Evolutionary conservation across 2,797 vertebrate species (phyloP).

Genomic region (Champsocephalus gunnari): DNA sequence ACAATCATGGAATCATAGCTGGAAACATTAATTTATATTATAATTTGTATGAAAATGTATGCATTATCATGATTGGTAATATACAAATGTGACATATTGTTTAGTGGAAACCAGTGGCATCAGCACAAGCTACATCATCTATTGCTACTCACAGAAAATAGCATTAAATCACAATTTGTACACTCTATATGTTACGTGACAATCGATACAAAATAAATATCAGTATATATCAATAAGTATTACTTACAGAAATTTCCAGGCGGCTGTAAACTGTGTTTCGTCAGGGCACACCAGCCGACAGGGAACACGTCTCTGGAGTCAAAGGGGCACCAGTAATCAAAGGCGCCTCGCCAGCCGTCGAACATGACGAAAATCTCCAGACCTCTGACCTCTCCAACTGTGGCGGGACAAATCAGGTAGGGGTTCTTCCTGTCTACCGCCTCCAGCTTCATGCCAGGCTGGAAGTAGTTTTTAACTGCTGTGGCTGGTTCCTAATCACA

Average conservation of each 20-base stretch:
- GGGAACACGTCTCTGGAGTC: slow-evolving; percentile 96
- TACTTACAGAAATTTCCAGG: slow-evolving; percentile 93
- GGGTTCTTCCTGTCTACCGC: slow-evolving; percentile 97
- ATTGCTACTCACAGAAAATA: background rate
- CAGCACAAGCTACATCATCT: background rate
- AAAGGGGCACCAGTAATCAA: slow-evolving; percentile 96
- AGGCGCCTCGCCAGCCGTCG: slow-evolving; percentile 95
- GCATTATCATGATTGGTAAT: background rate
- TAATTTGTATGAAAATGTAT: background rate
- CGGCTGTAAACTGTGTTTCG: slow-evolving; percentile 92
- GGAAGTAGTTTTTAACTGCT: slow-evolving; percentile 90
- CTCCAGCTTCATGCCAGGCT: slow-evolving; percentile 96
- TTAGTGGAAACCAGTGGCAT: background rate
- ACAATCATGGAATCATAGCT: background rate
- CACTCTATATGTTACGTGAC: background rate
- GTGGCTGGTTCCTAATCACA: slow-evolving; percentile 88
- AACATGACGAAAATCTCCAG: slow-evolving; percentile 95
- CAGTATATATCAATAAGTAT: background rate
- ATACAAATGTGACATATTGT: background rate
- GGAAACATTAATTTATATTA: background rate
- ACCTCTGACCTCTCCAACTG: slow-evolving; percentile 91
- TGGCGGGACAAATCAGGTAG: slow-evolving; percentile 94
- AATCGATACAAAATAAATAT: background rate
- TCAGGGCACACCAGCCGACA: slow-evolving; percentile 92
- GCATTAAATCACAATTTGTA: background rate